Base-by-base conservation (phyloP, 2,888 invertebrate species). In the Hypolimnas misippus region DNA sequence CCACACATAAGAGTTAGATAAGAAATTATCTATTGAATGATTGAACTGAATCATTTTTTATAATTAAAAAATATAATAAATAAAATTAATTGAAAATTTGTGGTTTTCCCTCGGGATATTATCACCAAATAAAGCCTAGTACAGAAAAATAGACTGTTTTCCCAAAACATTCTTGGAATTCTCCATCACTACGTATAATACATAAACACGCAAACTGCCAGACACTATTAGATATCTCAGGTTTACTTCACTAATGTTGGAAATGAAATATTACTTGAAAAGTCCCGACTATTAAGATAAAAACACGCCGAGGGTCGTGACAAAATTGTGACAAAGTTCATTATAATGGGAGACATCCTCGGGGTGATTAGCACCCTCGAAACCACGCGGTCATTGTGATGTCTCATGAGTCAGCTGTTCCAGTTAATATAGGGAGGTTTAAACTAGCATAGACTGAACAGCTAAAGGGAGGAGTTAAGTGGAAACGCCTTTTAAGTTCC, bases 391-490 rank as follows among this genome's bases (percentile, higher is more conserved):
- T 46, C 21, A 46, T 60, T 35, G 35, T 49, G 21, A 16, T 35
- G 33, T n/a, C 35, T 38, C 53, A 25, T 60, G 60, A 60, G 54
- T 60, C 60, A 54, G 60, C 60, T 49, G 54, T 60, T 60, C 16
- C 8, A 17, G 17, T 46, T 46, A 46, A 46, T 46, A n/a, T 21
- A 12, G 6, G 46, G 16, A 16, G 46, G 44, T 46, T 46, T 46
- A 25, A 46, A 46, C 21, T 46, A n/a, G 46, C 21, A 21, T 46
- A n/a, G n/a, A n/a, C 6, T 25, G 46, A 46, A 46, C 17, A 42
- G 42, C 0, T 10, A 17, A 42, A 42, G 42, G 42, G 42, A 40
- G 14, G 14, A 42, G 17, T 17, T 17, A 8, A 42, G 40, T 40
- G 10, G 8, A 4, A 42, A 17, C 42, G 42, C 42, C 42, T 10